Conservation (phyloP, 2,113 vertebrate species). For the Gnathonemus echidnorhynchus region DNA sequence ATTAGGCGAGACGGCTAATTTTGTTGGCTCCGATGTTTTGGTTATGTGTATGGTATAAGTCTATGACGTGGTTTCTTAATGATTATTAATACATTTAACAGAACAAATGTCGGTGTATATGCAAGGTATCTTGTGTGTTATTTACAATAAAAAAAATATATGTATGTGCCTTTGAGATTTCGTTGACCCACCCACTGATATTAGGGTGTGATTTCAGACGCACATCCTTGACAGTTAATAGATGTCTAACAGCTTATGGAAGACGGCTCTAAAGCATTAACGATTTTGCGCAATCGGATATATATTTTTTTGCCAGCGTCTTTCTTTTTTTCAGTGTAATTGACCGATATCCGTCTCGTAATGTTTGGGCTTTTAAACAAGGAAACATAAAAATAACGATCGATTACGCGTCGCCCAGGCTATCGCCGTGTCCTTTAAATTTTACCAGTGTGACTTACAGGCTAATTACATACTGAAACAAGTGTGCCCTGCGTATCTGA, state of each 20-base stretch:
- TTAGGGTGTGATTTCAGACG: background rate
- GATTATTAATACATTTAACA: background rate
- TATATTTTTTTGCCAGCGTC: background rate
- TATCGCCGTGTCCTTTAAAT: background rate
- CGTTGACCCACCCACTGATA: background rate
- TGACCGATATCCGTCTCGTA: background rate
- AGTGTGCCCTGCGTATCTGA: background rate
- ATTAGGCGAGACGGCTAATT: background rate
- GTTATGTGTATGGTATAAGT: background rate
- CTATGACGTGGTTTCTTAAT: background rate
- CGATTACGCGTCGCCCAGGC: background rate
- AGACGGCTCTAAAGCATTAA: background rate
- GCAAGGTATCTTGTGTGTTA: background rate
- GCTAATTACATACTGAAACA: background rate
- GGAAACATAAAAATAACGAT: background rate
- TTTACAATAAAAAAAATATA: background rate
- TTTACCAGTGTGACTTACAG: background rate
- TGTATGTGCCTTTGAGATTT: background rate
- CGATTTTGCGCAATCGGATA: background rate
- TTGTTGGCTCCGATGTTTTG: background rate
- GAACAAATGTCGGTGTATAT: background rate
- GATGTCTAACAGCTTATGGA: background rate
- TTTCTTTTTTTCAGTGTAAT: background rate
- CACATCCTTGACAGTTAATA: background rate
- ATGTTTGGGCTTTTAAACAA: background rate